phyloP scores from a whole-genome alignment of 2,113 vertebrate genomes.

The Trichomycterus rosablanca region DNA sequence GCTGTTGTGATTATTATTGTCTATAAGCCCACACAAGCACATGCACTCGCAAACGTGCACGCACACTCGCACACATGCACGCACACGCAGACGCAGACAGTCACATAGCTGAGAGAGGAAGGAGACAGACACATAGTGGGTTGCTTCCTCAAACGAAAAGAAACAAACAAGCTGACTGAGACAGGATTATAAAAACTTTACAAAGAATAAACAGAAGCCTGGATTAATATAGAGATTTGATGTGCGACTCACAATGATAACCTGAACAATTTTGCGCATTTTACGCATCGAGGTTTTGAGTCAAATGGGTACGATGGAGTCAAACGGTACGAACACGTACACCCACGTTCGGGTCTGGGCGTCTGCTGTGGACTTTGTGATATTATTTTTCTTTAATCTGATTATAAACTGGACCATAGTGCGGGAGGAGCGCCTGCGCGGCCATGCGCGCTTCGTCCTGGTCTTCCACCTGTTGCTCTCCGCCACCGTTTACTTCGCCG shows the following conservation, averaged over 20 bases:
- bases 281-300: not conserved
- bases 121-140: not conserved
- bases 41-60: not conserved
- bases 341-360: slow-evolving; percentile 59
- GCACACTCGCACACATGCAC: not conserved
- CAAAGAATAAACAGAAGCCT: not conserved
- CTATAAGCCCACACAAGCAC: not conserved
- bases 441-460: slow-evolving; percentile 67
- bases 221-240: too few species aligned
- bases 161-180: not conserved
- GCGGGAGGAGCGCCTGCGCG: slow-evolving; percentile 55
- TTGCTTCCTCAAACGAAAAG: not conserved
- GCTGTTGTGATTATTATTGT: too few species aligned
- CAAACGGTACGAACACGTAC: slow-evolving; percentile 38
- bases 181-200: not conserved
- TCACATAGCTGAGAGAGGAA: not conserved
- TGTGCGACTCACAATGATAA: not conserved
- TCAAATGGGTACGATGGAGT: not conserved
- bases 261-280: not conserved
- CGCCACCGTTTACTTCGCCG: slow-evolving; percentile 60
- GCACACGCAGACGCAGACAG: not conserved
- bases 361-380: slow-evolving; percentile 59
- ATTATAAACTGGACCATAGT: slow-evolving; percentile 68
- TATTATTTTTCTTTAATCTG: slow-evolving; percentile 67
- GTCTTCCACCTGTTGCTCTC: slow-evolving; percentile 68